Evolutionary conservation across 2,797 vertebrate genomes (phyloP), one percentile per base, ranked within the genome.

Genomic region (Micrastur ruficollis): DNA sequence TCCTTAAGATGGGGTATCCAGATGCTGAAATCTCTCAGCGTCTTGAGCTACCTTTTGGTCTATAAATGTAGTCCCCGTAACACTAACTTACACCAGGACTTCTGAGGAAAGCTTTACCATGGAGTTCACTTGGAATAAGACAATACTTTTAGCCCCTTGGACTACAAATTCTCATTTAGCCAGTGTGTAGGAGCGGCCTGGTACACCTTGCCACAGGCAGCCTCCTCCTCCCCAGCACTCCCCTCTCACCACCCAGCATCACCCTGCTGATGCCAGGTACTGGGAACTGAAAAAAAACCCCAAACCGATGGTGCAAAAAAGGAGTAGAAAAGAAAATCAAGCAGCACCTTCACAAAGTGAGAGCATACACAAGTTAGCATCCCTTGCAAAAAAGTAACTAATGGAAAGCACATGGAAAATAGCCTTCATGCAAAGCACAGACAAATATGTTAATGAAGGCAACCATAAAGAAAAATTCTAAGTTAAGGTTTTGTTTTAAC

Each of bases 121-220:
- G 66, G 65, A 72, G 32, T 20, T 79, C 50, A 11, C n/a, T 26
- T 15, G 10, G 52, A 61, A 16, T 5, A 38, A 3, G 17, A 12
- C 2, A 2, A 32, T 2, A 27, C 12, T 44, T 73, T 44, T 19
- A 63, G 18, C 12, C 21, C 25, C 70, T 53, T 9, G 34, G 5
- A 36, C 22, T 17, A 42, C 47, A 10, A 20, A 42, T 55, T 29
- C 36, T 49, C 19, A 1, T 12, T 13, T 17, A 26, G 4, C 4
- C 1, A 0, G n/a, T 3, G 3, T 1, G 16, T 8, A 27, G 11
- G 47, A 47, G 10, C 0, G 0, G 32, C 6, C 22, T 0, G 6
- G 53, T 21, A 14, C 74, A n/a, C 21, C 29, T 9, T 2, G 44
- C 14, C 4, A 2, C 42, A 11, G 20, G 3, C 59, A 44, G 53